These are phyloP conservation scores for Lutjanus erythropterus DNA, from an alignment of 2,113 vertebrate species.

Conservation along the genomic window DNA sequence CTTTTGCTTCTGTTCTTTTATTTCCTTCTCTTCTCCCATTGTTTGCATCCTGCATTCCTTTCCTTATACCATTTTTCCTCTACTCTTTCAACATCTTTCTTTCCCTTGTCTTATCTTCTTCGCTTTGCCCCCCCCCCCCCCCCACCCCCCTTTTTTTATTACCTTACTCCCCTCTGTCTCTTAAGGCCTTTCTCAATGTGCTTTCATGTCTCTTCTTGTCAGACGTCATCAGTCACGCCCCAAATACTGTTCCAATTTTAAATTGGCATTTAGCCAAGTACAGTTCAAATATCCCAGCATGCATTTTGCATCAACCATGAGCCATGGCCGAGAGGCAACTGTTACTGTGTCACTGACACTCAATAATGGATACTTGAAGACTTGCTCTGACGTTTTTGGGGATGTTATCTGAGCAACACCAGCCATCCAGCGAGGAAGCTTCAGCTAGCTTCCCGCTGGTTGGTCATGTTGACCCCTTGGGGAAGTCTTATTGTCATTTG, in stretches of 20 bases:
- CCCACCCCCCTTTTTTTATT: not conserved
- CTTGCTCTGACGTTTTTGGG: no score
- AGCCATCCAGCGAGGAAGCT: no score
- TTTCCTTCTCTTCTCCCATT: not conserved
- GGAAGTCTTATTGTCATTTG: no score
- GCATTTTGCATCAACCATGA: not conserved
- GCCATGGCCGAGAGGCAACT: not conserved
- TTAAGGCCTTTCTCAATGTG: constrained; percentile 9
- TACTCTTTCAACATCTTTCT: not conserved
- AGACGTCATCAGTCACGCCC: constrained; percentile 48
- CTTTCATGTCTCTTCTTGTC: constrained; percentile 13
- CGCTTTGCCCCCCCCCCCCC: not conserved
- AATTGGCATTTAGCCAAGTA: not conserved
- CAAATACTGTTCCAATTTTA: not conserved
- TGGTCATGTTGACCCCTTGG: no score
- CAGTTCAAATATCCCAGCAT: constrained; percentile 6
- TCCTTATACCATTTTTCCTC: no score
- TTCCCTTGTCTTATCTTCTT: not conserved
- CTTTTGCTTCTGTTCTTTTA: not conserved
- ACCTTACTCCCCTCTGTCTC: constrained; percentile 3
- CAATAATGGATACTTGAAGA: no score
- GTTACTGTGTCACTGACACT: no score
- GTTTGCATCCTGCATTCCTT: no score
- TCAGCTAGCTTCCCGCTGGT: no score
- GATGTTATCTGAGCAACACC: no score